Evolutionary conservation across 1,140 invertebrate species (phyloP).

Genomic region (Monomorium pharaonis): DNA sequence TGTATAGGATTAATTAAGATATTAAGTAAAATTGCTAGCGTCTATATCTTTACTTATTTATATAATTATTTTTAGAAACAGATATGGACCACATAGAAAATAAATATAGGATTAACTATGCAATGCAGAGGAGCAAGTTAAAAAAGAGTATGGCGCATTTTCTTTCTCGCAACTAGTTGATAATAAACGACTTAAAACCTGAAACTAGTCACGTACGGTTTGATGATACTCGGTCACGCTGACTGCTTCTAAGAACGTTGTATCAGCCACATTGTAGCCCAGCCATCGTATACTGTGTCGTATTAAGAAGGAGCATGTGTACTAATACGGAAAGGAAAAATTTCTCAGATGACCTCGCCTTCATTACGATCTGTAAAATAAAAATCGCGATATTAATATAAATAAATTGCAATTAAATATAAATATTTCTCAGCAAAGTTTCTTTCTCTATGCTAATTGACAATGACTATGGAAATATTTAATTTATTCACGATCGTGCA

Average conservation of each 20-base stretch:
- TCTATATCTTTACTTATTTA: neutral
- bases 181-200: slow-evolving; percentile 63
- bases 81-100: neutral
- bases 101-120: neutral
- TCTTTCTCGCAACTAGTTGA: slow-evolving; percentile 53
- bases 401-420: neutral
- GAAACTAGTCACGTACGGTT: slow-evolving; percentile 66
- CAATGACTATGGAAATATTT: neutral
- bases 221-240: slow-evolving; percentile 34
- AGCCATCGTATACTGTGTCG: slow-evolving; percentile 1
- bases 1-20: too few relatives aligned
- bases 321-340: slow-evolving; percentile 11
- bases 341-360: neutral
- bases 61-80: neutral
- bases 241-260: slow-evolving; percentile 67
- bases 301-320: neutral
- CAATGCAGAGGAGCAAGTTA: neutral
- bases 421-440: neutral
- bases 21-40: neutral
- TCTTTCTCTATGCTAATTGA: neutral
- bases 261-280: slow-evolving; percentile 58
- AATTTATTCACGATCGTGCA: slow-evolving; percentile 13
- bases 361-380: neutral
- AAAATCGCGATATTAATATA: neutral
- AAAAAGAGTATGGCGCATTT: slow-evolving; percentile 33